Evolutionary conservation across 2,797 vertebrate species (phyloP).

Genomic region (Pygocentrus nattereri): DNA sequence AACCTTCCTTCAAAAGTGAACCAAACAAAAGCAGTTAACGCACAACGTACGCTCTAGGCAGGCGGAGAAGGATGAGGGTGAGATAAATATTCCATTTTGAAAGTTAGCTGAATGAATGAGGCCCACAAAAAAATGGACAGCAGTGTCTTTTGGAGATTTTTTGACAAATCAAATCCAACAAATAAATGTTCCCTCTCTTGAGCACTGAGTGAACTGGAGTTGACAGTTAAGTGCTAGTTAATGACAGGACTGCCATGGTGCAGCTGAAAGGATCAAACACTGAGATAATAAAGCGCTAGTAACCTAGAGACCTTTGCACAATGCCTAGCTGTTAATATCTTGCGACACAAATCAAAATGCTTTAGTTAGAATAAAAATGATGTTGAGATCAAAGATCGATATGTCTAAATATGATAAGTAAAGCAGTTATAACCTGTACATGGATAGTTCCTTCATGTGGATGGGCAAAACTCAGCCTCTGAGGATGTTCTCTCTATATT

Average conservation of each 20-base stretch:
- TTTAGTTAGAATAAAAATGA: slow-evolving; percentile 1
- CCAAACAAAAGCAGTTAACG: slow-evolving; percentile 37
- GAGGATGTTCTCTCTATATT: not conserved
- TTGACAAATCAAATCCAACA: slow-evolving; percentile 8
- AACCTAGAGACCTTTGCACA: slow-evolving; percentile 30
- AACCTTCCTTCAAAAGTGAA: slow-evolving; percentile 33
- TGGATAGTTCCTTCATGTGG: slow-evolving; percentile 8
- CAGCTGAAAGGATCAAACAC: slow-evolving; percentile 14
- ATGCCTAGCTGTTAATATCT: slow-evolving; percentile 43
- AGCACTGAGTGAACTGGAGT: slow-evolving; percentile 31
- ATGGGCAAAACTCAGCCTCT: slow-evolving; percentile 15
- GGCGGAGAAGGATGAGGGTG: slow-evolving; percentile 55
- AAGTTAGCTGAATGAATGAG: slow-evolving; percentile 56
- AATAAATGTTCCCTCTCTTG: slow-evolving; percentile 21
- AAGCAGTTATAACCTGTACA: slow-evolving; percentile 18
- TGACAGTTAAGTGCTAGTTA: slow-evolving; percentile 46
- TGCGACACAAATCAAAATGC: slow-evolving; percentile 32
- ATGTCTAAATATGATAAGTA: slow-evolving; percentile 31
- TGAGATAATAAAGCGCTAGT: slow-evolving; percentile 16
- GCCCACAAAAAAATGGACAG: not conserved
- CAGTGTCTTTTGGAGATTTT: not conserved
- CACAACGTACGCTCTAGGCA: slow-evolving; percentile 46
- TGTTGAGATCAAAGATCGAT: slow-evolving; percentile 1
- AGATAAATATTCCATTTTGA: slow-evolving; percentile 58
- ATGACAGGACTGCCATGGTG: slow-evolving; percentile 21